These are phyloP conservation scores for Andrena trimmerana DNA, from an alignment of 2,888 invertebrate genomes.

Conservation along the genomic window DNA sequence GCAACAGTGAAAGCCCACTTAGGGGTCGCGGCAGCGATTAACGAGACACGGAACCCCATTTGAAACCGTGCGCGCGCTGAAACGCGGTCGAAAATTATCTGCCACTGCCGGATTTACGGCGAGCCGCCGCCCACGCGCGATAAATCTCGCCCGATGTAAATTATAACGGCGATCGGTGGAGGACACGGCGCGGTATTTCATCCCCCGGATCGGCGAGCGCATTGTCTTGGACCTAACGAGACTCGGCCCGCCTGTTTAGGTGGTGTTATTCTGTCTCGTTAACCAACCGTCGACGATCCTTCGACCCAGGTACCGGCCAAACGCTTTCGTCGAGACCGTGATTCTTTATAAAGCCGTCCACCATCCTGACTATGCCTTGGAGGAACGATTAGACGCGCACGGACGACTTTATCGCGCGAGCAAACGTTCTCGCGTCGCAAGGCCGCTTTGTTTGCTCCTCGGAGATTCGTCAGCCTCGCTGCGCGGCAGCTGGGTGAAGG, in stretches of 20 bases:
- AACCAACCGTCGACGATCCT: conserved; percentile 5
- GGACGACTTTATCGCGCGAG: conserved; percentile 44
- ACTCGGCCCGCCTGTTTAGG: conserved; percentile 29
- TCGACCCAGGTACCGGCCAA: conserved; percentile 14
- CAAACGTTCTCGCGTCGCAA: neutral
- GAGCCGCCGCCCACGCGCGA: conserved; percentile 40
- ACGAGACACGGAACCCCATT: conserved; percentile 33
- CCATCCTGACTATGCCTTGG: conserved; percentile 14
- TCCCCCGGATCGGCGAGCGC: conserved; percentile 1
- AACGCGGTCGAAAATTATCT: conserved; percentile 54
- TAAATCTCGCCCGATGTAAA: conserved; percentile 45
- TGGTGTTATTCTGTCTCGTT: conserved; percentile 50
- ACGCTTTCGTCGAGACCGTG: too few species aligned
- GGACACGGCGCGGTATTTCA: conserved; percentile 19
- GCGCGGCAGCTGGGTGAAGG: neutral
- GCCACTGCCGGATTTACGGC: conserved; percentile 35
- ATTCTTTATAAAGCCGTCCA: neutral
- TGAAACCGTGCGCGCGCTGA: neutral
- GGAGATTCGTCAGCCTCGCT: conserved; percentile 4
- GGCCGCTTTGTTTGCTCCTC: neutral
- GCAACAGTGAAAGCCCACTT: conserved; percentile 68
- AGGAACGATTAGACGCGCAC: conserved; percentile 61
- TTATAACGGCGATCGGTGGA: conserved; percentile 46
- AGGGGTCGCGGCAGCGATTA: conserved; percentile 58
- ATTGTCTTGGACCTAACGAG: conserved; percentile 40